A percentile compares a stretch with the other conserved stretches of the same genome.
phyloP scores from a whole-genome alignment of 2,888 invertebrate genomes.

The Cataglyphis cursor region DNA sequence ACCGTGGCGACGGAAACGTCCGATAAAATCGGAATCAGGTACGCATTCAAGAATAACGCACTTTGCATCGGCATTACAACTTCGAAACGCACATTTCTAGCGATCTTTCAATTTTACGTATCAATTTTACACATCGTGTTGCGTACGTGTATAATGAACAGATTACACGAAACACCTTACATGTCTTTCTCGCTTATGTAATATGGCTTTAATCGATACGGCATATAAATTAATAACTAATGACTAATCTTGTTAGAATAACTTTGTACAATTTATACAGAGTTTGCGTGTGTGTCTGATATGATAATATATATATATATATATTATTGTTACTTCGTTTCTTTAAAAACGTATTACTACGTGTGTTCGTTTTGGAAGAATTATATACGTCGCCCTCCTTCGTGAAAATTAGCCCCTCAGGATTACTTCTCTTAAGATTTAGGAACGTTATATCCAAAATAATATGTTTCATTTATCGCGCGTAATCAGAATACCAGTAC shows the following conservation, averaged over 20 bases:
- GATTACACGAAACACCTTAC: conserved; percentile 22
- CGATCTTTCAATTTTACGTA: conserved; percentile 14
- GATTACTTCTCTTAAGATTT: conserved; percentile 73
- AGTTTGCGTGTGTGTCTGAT: conserved; percentile 81
- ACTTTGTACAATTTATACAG: conserved; percentile 85
- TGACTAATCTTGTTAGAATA: conserved; percentile 84
- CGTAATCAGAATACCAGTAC: conserved; percentile 69
- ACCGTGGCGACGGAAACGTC: neutral
- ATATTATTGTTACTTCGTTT: conserved; percentile 69
- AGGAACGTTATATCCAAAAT: conserved; percentile 85
- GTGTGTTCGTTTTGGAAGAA: conserved; percentile 80
- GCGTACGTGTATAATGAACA: conserved; percentile 9
- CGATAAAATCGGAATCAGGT: conserved; percentile 39
- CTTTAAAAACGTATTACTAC: conserved; percentile 61
- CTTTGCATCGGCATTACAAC: conserved; percentile 9
- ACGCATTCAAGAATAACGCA: conserved; percentile 26
- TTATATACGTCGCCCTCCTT: conserved; percentile 76
- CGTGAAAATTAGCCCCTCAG: conserved; percentile 57
- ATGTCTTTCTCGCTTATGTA: conserved; percentile 11
- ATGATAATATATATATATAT: conserved; percentile 80
- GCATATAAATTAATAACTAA: conserved; percentile 83
- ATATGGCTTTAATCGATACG: conserved; percentile 26
- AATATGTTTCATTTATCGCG: conserved; percentile 79
- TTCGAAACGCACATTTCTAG: conserved; percentile 44
- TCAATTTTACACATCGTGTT: neutral